Base-by-base conservation (phyloP, 2,888 invertebrate species). In the Isoperla grammatica region DNA sequence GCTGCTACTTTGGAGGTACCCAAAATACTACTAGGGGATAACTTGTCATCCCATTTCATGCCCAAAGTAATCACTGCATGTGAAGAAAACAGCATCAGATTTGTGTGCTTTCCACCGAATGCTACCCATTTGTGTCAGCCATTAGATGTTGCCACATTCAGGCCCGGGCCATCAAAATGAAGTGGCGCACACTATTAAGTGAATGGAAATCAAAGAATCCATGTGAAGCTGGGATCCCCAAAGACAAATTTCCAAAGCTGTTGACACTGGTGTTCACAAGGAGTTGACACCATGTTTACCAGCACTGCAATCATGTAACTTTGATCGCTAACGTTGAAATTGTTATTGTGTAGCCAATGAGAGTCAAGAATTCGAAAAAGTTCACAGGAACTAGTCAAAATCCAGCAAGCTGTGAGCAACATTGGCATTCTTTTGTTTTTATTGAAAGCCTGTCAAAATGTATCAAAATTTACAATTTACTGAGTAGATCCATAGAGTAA, bases 11-110 rank as follows among this genome's bases (percentile, higher is more conserved):
- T 23, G 37, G 20, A 49, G 12, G 58, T 48, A 6, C 48, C 35
- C 11, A 70, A 68, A 60, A 67, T 70, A 45, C 37, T 71, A 29
- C 68, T 72, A 57, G 70, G 71, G n/a, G 69, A 73, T 63, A 73
- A 71, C 63, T 66, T 68, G 65, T 65, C 56, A 11, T 59, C 60
- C 29, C 68, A 69, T 39, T 46, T 67, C 13, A 67, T 62, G 60
- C 50, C 56, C 19, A 62, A 63, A 39, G 67, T 71, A 53, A 29
- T 71, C 8, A 54, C 64, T 35, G 11, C 56, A n/a, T 73, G 73
- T 64, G 63, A 68, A 43, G 64, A 68, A 50, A 67, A 71, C 62
- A 66, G 71, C 63, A 72, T 74, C 57, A 61, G 58, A 22, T 73
- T 73, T 64, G 65, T 73, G 46, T 69, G 65, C 60, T 62, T 73